Conservation (phyloP, 2,113 vertebrate species). For the Catagonus wagneri region DNA sequence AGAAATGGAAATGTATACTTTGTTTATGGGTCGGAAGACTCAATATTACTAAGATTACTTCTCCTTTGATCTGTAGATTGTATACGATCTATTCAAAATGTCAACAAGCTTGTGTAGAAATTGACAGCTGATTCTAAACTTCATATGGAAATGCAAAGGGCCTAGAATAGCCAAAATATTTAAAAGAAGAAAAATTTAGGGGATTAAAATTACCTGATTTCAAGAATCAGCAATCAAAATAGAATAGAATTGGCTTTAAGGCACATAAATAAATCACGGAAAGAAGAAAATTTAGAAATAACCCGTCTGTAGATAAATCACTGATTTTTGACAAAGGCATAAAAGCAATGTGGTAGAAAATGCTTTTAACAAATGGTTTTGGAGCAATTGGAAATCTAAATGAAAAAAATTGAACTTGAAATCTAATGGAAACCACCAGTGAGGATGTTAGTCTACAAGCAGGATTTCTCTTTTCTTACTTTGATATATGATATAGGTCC, state of each 20-base stretch:
- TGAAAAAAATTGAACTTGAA: neutral
- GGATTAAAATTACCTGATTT: neutral
- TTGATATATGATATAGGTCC: neutral
- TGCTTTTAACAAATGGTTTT: neutral
- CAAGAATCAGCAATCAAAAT: conserved; percentile 16
- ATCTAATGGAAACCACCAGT: neutral
- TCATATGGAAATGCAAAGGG: neutral
- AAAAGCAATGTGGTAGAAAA: neutral
- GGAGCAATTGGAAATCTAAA: neutral
- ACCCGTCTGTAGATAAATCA: neutral
- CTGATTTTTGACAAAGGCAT: neutral
- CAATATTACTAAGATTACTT: neutral
- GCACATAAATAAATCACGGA: neutral
- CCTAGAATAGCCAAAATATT: neutral
- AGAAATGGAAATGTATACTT: neutral
- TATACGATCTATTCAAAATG: neutral
- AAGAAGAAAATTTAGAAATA: neutral
- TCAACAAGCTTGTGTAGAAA: neutral
- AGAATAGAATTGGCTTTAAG: neutral
- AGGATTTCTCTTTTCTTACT: neutral
- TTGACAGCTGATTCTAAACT: conserved; percentile 9
- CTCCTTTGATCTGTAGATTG: neutral
- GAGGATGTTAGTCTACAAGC: neutral
- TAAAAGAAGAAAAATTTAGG: neutral
- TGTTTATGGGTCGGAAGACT: neutral